phyloP scores from a whole-genome alignment of 2,888 invertebrate genomes.

The Polydrusus cervinus region DNA sequence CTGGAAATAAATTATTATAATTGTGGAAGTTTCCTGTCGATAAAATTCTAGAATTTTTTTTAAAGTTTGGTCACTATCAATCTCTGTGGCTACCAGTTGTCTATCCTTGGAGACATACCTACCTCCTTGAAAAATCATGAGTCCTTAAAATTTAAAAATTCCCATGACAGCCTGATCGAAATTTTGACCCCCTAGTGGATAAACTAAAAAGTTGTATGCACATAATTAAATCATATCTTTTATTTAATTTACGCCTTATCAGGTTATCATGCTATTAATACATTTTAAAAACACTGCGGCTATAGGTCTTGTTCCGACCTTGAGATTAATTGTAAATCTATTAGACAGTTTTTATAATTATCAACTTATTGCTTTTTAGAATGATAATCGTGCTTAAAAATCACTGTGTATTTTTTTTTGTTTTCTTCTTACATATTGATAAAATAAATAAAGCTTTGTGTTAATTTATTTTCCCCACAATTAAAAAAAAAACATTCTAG shows the following conservation, averaged over 20 bases:
- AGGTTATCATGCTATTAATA: constrained; percentile 14
- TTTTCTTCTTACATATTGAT: background rate
- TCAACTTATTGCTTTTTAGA: background rate
- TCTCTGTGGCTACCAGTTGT: too few relatives aligned
- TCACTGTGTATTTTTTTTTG: background rate
- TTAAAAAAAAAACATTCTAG: background rate
- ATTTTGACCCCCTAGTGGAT: too few relatives aligned
- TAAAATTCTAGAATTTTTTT: too few relatives aligned
- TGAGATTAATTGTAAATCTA: constrained; percentile 6
- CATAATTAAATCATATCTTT: background rate
- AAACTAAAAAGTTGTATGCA: too few relatives aligned
- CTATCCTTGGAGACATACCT: too few relatives aligned
- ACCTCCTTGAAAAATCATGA: too few relatives aligned
- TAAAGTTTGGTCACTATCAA: too few relatives aligned
- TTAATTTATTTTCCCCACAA: background rate
- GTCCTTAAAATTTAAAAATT: too few relatives aligned
- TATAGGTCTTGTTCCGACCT: constrained; percentile 9
- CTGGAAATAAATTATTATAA: too few relatives aligned
- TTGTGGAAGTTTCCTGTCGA: too few relatives aligned
- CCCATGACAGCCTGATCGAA: too few relatives aligned
- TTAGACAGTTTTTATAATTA: background rate
- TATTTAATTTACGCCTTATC: constrained; percentile 6
- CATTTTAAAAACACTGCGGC: background rate
- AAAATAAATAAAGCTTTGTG: background rate
- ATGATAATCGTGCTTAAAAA: background rate